Evolutionary conservation across 2,797 vertebrate species (phyloP), one percentile per base, ranked within the genome.

Genomic region (Hydrolagus colliei): DNA sequence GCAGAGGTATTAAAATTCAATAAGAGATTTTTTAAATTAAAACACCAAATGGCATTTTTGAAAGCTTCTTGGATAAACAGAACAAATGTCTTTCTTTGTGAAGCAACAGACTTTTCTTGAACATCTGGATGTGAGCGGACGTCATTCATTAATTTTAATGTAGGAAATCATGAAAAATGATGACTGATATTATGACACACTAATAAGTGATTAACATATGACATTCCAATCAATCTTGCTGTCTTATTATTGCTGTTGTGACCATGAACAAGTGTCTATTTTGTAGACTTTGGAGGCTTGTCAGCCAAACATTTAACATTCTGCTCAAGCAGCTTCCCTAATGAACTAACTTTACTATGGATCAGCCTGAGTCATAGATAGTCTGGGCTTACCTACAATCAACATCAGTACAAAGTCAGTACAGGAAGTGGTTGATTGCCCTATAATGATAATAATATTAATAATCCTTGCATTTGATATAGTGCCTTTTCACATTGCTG

Each of bases 151-250:
- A 41, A 13, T 76, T 76, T 76, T 76, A 76, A 20, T 20, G 59
- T 20, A 76, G 74, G n/a, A n/a, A 76, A 59, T 10, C 11, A 52
- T 76, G n/a, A 76, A 68, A n/a, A 2, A 20, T 16, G 68, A 68
- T 76, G 41, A 76, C 18, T n/a, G 74, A 76, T 59, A 59, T 59
- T 76, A 76, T 76, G 74, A 76, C 59, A 59, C 41, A 76, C 59
- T 76, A 76, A 52, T 59, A 76, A 41, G 59, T 59, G 74, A 76
- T 76, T 76, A 76, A 76, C 41, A 59, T 76, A 76, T 76, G 74
- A 59, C 74, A 76, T 10, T 8, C 18, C 59, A 76, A 59, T 76
- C 74, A 76, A 76, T 76, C 74, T 76, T 76, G 9, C 41, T 76
- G 74, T 76, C 74, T 59, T 76, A 52, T 76, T 76, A 76, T 76